These are phyloP conservation scores for Leptoclinus maculatus DNA, from an alignment of 2,797 vertebrate species.

Conservation along the genomic window DNA sequence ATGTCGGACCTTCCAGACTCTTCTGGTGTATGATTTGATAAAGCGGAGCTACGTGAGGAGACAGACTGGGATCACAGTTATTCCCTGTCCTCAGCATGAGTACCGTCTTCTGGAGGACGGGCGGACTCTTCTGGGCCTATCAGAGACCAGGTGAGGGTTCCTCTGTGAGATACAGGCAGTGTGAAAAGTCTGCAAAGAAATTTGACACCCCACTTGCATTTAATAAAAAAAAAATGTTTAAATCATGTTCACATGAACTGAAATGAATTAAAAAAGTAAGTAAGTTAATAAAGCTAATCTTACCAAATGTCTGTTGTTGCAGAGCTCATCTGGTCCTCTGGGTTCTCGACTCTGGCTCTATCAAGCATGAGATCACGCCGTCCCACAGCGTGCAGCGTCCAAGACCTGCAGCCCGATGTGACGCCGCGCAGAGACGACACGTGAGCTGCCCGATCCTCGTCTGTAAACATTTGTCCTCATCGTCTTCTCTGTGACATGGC, in stretches of 20 bases:
- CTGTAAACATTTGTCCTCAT: neutral
- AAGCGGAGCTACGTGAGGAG: slow-evolving; percentile 79
- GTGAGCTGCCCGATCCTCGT: slow-evolving; percentile 7
- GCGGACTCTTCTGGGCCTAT: slow-evolving; percentile 74
- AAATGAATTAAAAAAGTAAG: neutral
- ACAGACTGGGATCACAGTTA: slow-evolving; percentile 69
- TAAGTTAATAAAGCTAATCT: neutral
- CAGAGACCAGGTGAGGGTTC: slow-evolving; percentile 74
- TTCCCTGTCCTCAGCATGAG: slow-evolving; percentile 77
- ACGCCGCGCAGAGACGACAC: slow-evolving; percentile 6
- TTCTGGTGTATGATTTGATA: slow-evolving; percentile 78
- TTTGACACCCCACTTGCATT: too few relatives aligned
- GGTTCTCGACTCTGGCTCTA: slow-evolving; percentile 79
- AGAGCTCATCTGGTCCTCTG: slow-evolving; percentile 84
- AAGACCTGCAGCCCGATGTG: slow-evolving; percentile 41
- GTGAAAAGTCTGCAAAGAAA: neutral
- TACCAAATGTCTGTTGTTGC: slow-evolving; percentile 32
- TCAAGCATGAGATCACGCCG: slow-evolving; percentile 76
- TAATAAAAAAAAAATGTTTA: too few relatives aligned
- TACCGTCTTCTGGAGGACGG: slow-evolving; percentile 73
- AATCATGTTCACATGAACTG: neutral
- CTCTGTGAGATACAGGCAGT: neutral
- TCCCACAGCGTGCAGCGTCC: slow-evolving; percentile 64
- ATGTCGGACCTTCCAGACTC: slow-evolving; percentile 52
- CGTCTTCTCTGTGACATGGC: too few relatives aligned